These are phyloP conservation scores for Drosophila eugracilis DNA, from an alignment of 1,140 invertebrate species.

Conservation along the genomic window DNA sequence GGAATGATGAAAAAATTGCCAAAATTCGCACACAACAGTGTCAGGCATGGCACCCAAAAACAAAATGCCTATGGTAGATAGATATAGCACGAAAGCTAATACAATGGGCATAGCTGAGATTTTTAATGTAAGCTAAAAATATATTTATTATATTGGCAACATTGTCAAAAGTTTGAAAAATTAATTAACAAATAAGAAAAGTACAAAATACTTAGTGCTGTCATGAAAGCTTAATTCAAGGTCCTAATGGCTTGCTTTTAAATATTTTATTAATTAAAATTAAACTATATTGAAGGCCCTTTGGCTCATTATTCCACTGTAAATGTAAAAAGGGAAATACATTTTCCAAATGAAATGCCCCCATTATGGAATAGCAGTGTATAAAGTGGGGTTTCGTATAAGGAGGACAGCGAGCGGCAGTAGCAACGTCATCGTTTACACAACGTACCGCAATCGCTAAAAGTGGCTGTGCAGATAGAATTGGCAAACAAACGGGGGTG, in stretches of 20 bases:
- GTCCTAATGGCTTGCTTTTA: no score
- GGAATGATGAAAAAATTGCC: slow-evolving; percentile 49
- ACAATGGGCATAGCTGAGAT: slow-evolving; percentile 11
- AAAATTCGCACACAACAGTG: slow-evolving; percentile 22
- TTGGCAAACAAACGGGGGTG: slow-evolving; percentile 7
- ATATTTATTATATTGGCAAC: neutral
- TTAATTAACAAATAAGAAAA: neutral
- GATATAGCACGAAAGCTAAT: slow-evolving; percentile 2
- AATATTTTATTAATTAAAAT: neutral
- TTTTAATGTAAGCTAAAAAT: slow-evolving; percentile 6
- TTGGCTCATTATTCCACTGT: slow-evolving; percentile 18
- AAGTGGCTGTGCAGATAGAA: slow-evolving; percentile 46
- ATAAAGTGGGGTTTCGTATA: slow-evolving; percentile 8
- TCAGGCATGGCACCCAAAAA: slow-evolving; percentile 1
- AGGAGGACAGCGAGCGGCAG: neutral
- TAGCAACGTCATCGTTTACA: slow-evolving; percentile 58
- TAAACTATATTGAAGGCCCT: no score
- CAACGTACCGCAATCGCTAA: slow-evolving; percentile 57
- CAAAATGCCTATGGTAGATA: slow-evolving; percentile 20
- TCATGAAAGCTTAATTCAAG: no score
- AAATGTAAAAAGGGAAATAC: slow-evolving; percentile 7
- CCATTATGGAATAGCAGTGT: slow-evolving; percentile 13
- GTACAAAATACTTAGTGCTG: no score
- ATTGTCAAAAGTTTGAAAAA: neutral
- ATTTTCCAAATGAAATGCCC: slow-evolving; percentile 50